Evolutionary conservation across 1,140 invertebrate species (phyloP), one percentile per base, ranked within the genome.

Genomic region (Saccostrea echinata): DNA sequence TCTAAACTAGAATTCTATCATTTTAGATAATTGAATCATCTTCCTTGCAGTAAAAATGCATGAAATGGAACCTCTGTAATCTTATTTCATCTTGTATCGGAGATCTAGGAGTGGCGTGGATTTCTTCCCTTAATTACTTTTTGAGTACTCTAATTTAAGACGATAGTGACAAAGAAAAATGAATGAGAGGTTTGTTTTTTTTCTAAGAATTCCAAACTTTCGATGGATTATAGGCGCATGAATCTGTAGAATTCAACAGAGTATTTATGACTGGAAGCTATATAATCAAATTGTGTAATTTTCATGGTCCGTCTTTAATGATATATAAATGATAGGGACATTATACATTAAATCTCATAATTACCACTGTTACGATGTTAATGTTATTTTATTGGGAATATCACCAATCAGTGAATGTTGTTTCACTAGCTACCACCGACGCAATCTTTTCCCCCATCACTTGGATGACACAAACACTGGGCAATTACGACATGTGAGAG

Each of bases 241-340:
- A 3, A 33, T 6, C 27, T 16, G 9, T 27, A 76, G 30, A 76
- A 76, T 76, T 76, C 27, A 16, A 76, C 27, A 76, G 24, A 33
- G 13, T 30, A 76, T 33, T 76, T 76, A 16, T 76, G 30, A 16
- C 68, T 76, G 27, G 24, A 76, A 76, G 68, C 68, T 27, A 27
- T 76, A 76, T 76, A 76, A 76, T 76, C 27, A 30, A 76, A 30
- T 43, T 43, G 11, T 13, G 33, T 76, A 33, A 76, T 76, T 76
- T 76, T 33, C 30, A 30, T 76, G 68, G 68, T 30, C 68, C 68
- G 68, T 76, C 24, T 76, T 76, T 76, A 76, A 76, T 76, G 68
- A 76, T 33, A 12, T 76, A 16, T 71, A 71, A 71, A 76, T 76
- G 68, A 76, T 76, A 30, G 68, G 68, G 12, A 76, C 68, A 76